Evolutionary conservation across 2,888 invertebrate species (phyloP), one percentile per base, ranked within the genome.

Genomic region (Andrena fulva): DNA sequence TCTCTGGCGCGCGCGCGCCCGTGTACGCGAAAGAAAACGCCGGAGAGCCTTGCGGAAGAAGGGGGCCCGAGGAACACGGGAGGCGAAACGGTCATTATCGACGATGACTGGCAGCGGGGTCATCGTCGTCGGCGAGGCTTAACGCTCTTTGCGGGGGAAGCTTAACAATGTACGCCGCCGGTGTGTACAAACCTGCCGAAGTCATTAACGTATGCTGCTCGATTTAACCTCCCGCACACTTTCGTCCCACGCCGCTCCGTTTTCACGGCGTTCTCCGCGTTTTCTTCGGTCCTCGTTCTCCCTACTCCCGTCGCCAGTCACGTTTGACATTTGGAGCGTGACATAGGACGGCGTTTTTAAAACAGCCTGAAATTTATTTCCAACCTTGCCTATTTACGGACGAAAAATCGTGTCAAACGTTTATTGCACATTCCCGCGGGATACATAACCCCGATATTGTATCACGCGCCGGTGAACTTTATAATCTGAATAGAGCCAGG

Each of bases 51-150:
- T 20, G 27, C 29, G 68, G 69, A 59, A 48, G 70, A 68, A 63
- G 62, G 31, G 56, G 29, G 42, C 20, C 10, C 8, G 33, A 29
- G 42, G 62, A 48, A 62, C 42, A 72, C 72, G 74, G 59, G 50
- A 81, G 87, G 85, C 82, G 86, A 82, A 87, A 85, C 80, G 90
- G 89, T 91, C 89, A 91, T 92, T 92, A 92, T 90, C 90, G 90
- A 89, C 89, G 90, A 92, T 92, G 92, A 92, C 92, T 92, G 89
- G 92, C 92, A 91, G 84, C 84, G 85, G 84, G 87, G 89, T 91
- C 90, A 89, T 91, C 90, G 87, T 89, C 89, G 89, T 85, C 85
- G 85, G 81, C 83, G 84, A 77, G 80, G 89, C 89, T 89, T 90
- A 87, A 89, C 85, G 87, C 66, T 84, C 88, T 88, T 91, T 88